Evolutionary conservation across 2,113 vertebrate species (phyloP).

Genomic region (Bujurquina vittata): DNA sequence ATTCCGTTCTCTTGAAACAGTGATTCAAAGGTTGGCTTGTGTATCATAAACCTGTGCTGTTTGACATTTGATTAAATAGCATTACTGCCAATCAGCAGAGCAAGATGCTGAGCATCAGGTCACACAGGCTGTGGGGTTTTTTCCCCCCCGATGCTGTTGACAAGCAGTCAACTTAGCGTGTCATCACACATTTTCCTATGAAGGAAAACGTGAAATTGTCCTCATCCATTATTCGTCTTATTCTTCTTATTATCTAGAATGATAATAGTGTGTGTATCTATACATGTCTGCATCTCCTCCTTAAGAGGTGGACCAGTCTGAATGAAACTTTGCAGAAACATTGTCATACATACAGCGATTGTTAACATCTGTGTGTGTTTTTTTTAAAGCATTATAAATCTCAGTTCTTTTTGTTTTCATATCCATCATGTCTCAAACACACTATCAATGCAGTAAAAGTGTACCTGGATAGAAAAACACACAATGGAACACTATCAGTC

Average conservation of each 20-base stretch:
- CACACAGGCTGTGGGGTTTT: slow-evolving; percentile 37
- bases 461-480: neutral
- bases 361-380: too few relatives aligned
- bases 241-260: too few relatives aligned
- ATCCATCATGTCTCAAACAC: neutral
- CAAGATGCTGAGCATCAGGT: slow-evolving; percentile 55
- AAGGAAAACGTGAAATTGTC: neutral
- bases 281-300: too few relatives aligned
- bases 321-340: too few relatives aligned
- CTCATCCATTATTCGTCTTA: too few relatives aligned
- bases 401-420: too few relatives aligned
- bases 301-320: too few relatives aligned
- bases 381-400: too few relatives aligned
- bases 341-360: too few relatives aligned
- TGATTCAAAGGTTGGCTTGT: slow-evolving; percentile 70
- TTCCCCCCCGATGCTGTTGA: slow-evolving; percentile 36
- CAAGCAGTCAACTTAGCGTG: slow-evolving; percentile 17
- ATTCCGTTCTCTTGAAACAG: slow-evolving; percentile 45
- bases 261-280: too few relatives aligned
- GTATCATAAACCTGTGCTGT: slow-evolving; percentile 70
- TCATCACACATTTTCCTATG: neutral
- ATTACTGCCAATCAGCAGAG: slow-evolving; percentile 75
- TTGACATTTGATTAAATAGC: slow-evolving; percentile 82
- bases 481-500: neutral
- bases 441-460: neutral